Percentiles rank a stretch among this genome's conserved stretches.
Evolutionary conservation across 2,797 vertebrate species (phyloP).

Genomic region (Darevskia nairensis): DNA sequence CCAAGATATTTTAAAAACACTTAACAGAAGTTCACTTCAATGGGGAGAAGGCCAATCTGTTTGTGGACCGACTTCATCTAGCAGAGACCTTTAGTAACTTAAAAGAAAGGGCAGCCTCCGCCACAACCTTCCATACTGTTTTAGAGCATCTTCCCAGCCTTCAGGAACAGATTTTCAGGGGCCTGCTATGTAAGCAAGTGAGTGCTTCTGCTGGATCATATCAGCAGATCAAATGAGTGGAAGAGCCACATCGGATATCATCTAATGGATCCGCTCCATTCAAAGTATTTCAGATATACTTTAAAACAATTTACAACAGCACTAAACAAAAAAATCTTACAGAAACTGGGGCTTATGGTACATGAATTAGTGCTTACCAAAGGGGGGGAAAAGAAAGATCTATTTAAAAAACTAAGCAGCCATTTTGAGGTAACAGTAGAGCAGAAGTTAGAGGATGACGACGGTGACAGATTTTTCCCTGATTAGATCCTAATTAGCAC

Average conservation of each 20-base stretch:
- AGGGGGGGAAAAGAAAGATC: slow-evolving; percentile 22
- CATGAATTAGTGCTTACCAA: slow-evolving; percentile 18
- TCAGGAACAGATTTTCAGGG: too few species aligned
- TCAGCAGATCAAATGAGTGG: too few species aligned
- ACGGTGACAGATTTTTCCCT: slow-evolving; percentile 45
- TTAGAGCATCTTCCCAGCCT: too few species aligned
- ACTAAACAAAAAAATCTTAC: too few species aligned
- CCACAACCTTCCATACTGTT: too few species aligned
- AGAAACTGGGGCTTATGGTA: slow-evolving; percentile 1
- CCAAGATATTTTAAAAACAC: neutral
- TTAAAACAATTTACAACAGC: neutral
- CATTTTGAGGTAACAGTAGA: neutral
- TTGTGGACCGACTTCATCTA: neutral
- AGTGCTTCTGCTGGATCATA: too few species aligned
- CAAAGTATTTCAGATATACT: neutral
- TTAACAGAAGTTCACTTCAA: neutral
- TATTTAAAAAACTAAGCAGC: neutral
- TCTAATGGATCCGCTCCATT: neutral
- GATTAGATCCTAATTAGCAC: slow-evolving; percentile 48
- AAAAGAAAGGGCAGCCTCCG: too few species aligned
- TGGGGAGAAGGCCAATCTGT: neutral
- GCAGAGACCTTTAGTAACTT: neutral
- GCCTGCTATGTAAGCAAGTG: too few species aligned
- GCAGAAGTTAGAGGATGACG: neutral
- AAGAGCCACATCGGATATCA: neutral